phyloP scores from a whole-genome alignment of 1,140 invertebrate genomes.

The Frieseomelitta varia region DNA sequence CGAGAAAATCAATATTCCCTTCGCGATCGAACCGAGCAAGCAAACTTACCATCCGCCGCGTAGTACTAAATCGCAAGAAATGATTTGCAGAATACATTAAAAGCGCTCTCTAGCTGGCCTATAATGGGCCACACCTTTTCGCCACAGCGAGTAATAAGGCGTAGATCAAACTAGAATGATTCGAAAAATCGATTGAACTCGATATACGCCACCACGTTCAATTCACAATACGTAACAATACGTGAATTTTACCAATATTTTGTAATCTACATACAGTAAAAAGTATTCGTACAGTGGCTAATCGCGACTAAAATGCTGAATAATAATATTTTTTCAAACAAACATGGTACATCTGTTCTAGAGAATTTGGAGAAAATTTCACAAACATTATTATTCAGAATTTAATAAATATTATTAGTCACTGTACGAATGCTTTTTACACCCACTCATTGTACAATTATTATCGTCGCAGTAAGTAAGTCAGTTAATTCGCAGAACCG shows the following conservation, averaged over 20 bases:
- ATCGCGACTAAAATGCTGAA: too few species aligned
- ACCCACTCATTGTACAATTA: too few species aligned
- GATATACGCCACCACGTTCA: fast-evolving
- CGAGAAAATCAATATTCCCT: neutral
- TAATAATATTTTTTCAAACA: too few species aligned
- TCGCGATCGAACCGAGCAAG: conserved; percentile 29
- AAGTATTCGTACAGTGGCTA: too few species aligned
- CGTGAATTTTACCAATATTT: neutral
- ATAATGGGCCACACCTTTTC: conserved; percentile 54
- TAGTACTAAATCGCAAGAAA: conserved; percentile 32
- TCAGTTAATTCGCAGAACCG: too few species aligned
- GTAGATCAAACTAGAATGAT: conserved; percentile 3
- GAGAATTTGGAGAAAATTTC: too few species aligned
- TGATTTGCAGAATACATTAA: conserved; percentile 53
- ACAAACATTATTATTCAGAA: too few species aligned
- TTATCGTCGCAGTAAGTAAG: too few species aligned
- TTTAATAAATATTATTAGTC: too few species aligned
- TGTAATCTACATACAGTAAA: too few species aligned
- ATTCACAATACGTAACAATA: neutral
- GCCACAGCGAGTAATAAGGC: neutral
- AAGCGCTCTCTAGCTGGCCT: conserved; percentile 4
- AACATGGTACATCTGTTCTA: too few species aligned
- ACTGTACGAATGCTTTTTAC: too few species aligned
- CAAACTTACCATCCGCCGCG: neutral
- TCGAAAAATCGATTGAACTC: neutral